phyloP scores from a whole-genome alignment of 2,113 vertebrate species.

The Clarias macrocephalus region DNA sequence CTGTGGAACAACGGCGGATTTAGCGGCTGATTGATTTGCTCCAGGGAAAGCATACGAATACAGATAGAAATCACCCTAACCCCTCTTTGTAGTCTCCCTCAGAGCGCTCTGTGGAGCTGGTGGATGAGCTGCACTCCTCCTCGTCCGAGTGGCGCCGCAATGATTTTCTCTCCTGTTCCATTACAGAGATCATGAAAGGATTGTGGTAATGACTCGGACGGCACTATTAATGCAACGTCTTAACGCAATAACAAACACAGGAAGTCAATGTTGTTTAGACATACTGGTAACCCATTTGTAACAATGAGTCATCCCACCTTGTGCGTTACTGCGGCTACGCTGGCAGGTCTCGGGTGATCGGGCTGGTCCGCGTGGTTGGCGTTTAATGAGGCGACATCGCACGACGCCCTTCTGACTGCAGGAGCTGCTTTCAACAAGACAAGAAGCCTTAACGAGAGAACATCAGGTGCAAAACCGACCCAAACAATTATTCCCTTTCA shows the following conservation, averaged over 20 bases:
- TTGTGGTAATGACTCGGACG: not conserved
- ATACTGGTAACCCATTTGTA: not conserved
- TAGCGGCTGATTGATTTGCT: not conserved
- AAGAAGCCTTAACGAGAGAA: conserved; percentile 6
- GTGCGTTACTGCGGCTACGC: conserved; percentile 61
- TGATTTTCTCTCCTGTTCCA: conserved; percentile 56
- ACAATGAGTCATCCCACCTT: conserved; percentile 44
- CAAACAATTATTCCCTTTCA: conserved; percentile 19
- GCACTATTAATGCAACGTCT: not conserved
- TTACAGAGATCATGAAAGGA: conserved; percentile 21
- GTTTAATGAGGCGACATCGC: conserved; percentile 64
- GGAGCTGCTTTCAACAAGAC: conserved; percentile 62
- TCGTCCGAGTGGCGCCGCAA: conserved; percentile 74
- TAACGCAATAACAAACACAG: not conserved
- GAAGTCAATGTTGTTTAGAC: not conserved
- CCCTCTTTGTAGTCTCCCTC: conserved; percentile 84
- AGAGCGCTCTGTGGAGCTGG: conserved; percentile 90
- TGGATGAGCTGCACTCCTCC: conserved; percentile 87
- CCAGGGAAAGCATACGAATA: not conserved
- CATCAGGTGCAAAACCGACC: not conserved
- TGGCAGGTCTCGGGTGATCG: conserved; percentile 58
- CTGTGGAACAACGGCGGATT: conserved; percentile 61
- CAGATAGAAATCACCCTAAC: conserved; percentile 62
- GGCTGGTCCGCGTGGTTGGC: conserved; percentile 61
- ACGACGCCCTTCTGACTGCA: conserved; percentile 69